These are phyloP conservation scores for Melanerpes aurifrons DNA, from an alignment of 2,113 vertebrate genomes.

Conservation along the genomic window DNA sequence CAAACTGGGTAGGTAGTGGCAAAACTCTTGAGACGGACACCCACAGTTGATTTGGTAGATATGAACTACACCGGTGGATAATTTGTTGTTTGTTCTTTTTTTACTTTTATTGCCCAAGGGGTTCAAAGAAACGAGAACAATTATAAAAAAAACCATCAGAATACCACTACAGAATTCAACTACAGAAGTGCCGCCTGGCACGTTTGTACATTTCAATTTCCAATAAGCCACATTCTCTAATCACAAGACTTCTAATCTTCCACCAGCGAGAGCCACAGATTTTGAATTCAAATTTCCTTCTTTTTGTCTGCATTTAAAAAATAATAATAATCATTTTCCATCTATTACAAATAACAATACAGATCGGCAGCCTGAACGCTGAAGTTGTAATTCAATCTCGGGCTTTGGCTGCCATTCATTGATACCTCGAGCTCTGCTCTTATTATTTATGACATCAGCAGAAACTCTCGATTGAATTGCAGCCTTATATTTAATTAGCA, in stretches of 20 bases:
- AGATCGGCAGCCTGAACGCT: conserved; percentile 76
- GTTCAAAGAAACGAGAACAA: background rate
- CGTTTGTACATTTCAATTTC: conserved; percentile 80
- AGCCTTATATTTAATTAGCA: conserved; percentile 84
- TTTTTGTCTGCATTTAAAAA: conserved; percentile 85
- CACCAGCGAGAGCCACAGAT: conserved; percentile 71
- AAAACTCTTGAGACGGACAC: background rate
- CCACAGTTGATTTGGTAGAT: fast-evolving
- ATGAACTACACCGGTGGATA: background rate
- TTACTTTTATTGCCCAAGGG: background rate
- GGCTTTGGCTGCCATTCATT: conserved; percentile 79
- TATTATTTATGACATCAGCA: conserved; percentile 85
- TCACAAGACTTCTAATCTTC: conserved; percentile 80
- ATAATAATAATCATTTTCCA: conserved; percentile 87
- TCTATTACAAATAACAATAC: conserved; percentile 87
- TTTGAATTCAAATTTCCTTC: conserved; percentile 83
- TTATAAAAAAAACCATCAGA: background rate
- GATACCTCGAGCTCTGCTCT: conserved; percentile 77
- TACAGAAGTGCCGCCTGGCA: conserved; percentile 68
- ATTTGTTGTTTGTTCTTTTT: too few species aligned
- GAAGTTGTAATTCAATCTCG: conserved; percentile 81
- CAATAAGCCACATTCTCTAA: conserved; percentile 73
- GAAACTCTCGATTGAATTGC: conserved; percentile 81
- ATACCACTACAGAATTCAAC: background rate
- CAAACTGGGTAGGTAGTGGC: background rate